Evolutionary conservation across 1,140 invertebrate genomes (phyloP), one percentile per base, ranked within the genome.

Genomic region (roundworm (Caenorhabditis elegans)): DNA sequence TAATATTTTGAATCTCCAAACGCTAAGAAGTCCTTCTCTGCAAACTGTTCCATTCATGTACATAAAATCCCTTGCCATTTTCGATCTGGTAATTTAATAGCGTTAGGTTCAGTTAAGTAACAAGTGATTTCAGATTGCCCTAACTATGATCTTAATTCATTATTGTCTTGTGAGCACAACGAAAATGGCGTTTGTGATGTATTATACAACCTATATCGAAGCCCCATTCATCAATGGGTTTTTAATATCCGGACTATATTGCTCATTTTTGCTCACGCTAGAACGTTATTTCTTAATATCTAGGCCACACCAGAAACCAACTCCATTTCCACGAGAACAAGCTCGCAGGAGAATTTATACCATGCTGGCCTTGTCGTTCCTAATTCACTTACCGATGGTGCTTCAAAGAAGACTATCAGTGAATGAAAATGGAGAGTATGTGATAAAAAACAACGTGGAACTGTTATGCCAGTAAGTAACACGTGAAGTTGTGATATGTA

Each of bases 21-120:
- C 87, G 0, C 43, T 88, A 47, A 79, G 88, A 43, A 86, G 80
- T 78, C 87, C 87, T 0, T 86, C 86, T 15, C 84, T 88, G 4
- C 86, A 86, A 39, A 89, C 88, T 13, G 88, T 88, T 22, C 87
- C 87, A 10, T 88, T 88, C 75, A 86, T 88, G 80, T 88, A 88
- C 65, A 88, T 88, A 60, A 82, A 88, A 24, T 80, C 88, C 15
- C 60, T 88, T 49, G 87, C 88, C 8, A 75, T 89, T 46, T 88
- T 88, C 76, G 87, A 88, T 82, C 79, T 88, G 86, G 88, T 88
- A 55, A 43, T n/a, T 31, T 1, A 48, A 43, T 76, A 8, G n/a
- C n/a, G n/a, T n/a, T n/a, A n/a, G n/a, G n/a, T n/a, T n/a, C n/a
- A n/a, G n/a, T 80, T 34, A n/a, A 65, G 47, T 46, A 19, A 26